A percentile compares a stretch with the other conserved stretches of the same genome.
phyloP scores from a whole-genome alignment of 1,140 invertebrate genomes.

The Linepithema humile region DNA sequence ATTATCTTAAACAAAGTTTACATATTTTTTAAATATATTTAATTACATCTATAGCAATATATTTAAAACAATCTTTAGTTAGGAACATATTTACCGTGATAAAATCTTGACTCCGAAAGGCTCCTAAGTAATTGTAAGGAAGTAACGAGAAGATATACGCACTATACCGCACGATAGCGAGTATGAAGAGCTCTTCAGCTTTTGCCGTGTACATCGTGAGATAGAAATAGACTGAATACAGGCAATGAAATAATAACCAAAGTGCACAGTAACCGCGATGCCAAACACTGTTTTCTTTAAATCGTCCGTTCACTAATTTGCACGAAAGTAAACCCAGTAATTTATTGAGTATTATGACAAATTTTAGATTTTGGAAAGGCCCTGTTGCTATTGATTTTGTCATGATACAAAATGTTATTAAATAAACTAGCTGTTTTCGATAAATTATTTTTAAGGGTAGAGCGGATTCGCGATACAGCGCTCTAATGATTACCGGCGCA shows the following conservation, averaged over 20 bases:
- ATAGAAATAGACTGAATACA: not conserved
- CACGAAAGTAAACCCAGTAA: not conserved
- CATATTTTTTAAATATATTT: not conserved
- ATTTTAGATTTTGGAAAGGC: conserved; percentile 18
- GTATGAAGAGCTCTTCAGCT: not conserved
- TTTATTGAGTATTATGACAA: not conserved
- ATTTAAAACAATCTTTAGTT: too few relatives aligned
- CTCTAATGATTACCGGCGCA: not conserved
- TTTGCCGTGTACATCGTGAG: not conserved
- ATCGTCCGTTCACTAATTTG: not conserved
- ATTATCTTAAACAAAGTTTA: too few relatives aligned
- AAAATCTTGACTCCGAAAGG: not conserved
- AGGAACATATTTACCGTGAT: too few relatives aligned
- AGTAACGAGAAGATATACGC: not conserved
- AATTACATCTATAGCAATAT: not conserved
- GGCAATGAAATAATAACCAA: conserved; percentile 19
- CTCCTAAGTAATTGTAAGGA: not conserved
- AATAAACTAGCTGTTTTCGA: not conserved
- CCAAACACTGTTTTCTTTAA: not conserved
- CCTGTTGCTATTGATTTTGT: not conserved
- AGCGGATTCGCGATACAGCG: not conserved
- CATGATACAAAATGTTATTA: not conserved
- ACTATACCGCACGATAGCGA: not conserved
- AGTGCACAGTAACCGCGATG: not conserved
- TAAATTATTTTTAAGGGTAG: not conserved